Evolutionary conservation across 2,888 invertebrate species (phyloP).

Genomic region (Monochamus alternatus): DNA sequence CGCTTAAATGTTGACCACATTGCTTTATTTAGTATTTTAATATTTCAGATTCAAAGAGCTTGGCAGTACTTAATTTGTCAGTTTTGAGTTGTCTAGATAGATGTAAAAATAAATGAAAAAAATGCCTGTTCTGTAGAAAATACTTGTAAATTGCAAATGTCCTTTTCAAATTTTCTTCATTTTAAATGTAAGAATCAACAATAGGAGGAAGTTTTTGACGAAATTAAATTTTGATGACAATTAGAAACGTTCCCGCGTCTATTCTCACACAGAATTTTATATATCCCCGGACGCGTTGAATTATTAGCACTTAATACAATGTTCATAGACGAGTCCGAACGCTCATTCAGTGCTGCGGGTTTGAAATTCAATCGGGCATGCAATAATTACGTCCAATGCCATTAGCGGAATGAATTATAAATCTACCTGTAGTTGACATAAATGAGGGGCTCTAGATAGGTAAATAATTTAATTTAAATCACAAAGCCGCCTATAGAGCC

Average conservation of each 20-base stretch:
- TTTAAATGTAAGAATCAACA: no score
- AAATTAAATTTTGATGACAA: slow-evolving; percentile 11
- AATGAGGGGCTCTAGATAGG: slow-evolving; percentile 6
- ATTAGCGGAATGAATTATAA: slow-evolving; percentile 18
- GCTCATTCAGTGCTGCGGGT: not conserved
- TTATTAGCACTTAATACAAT: slow-evolving; percentile 12
- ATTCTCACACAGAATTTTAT: not conserved
- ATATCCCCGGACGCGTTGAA: not conserved
- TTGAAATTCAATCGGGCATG: slow-evolving; percentile 12
- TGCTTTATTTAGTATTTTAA: no score
- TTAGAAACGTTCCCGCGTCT: not conserved
- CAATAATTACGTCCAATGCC: slow-evolving; percentile 1
- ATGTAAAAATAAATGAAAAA: no score
- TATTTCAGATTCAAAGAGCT: no score
- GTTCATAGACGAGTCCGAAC: not conserved
- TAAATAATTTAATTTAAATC: slow-evolving; percentile 13
- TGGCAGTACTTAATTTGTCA: no score
- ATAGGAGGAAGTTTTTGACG: not conserved
- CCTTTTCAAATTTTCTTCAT: no score
- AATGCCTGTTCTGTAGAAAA: no score
- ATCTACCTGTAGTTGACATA: not conserved
- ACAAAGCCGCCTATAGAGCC: not conserved
- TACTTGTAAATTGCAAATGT: no score
- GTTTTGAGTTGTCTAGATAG: no score
- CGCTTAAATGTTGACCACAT: no score